These are phyloP conservation scores for Zhuqinia jingwanae DNA, from an alignment of 2,888 invertebrate species.

Conservation along the genomic window DNA sequence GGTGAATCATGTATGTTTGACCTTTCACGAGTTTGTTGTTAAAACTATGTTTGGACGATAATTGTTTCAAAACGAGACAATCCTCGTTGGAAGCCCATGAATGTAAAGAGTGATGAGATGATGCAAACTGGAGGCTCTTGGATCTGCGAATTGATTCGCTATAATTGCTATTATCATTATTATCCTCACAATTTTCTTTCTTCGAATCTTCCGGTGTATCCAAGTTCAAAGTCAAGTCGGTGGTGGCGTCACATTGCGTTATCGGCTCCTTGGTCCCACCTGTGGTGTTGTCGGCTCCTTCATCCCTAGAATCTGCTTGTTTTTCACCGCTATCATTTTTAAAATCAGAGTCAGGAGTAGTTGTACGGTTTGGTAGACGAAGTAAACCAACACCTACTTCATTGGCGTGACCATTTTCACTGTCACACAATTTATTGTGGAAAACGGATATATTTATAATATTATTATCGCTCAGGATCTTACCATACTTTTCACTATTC, in stretches of 20 bases:
- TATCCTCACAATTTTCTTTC: not conserved
- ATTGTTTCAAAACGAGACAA: not conserved
- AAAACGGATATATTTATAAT: not conserved
- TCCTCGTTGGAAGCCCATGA: conserved; percentile 3
- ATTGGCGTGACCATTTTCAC: not conserved
- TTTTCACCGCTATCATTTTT: conserved; percentile 31
- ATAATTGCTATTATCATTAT: conserved; percentile 2
- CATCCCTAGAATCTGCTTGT: conserved; percentile 4
- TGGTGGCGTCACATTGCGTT: not conserved
- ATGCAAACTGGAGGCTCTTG: conserved; percentile 3
- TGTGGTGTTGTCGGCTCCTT: conserved; percentile 12
- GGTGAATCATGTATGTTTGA: conserved; percentile 1
- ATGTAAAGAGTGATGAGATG: not conserved
- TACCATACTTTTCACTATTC: conserved; percentile 69
- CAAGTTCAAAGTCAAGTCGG: no score
- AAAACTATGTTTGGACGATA: not conserved
- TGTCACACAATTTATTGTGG: not conserved
- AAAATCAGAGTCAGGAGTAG: conserved; percentile 32
- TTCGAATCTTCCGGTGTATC: no score
- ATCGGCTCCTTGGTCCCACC: not conserved
- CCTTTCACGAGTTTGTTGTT: not conserved
- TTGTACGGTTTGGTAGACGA: not conserved
- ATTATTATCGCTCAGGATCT: conserved; percentile 37
- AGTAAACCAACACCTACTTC: not conserved
- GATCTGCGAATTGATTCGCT: conserved; percentile 5